Percentiles rank a stretch among this genome's conserved stretches.
These are phyloP conservation scores for Zygogramma bicolorata DNA, from an alignment of 2,888 invertebrate species.

Conservation along the genomic window DNA sequence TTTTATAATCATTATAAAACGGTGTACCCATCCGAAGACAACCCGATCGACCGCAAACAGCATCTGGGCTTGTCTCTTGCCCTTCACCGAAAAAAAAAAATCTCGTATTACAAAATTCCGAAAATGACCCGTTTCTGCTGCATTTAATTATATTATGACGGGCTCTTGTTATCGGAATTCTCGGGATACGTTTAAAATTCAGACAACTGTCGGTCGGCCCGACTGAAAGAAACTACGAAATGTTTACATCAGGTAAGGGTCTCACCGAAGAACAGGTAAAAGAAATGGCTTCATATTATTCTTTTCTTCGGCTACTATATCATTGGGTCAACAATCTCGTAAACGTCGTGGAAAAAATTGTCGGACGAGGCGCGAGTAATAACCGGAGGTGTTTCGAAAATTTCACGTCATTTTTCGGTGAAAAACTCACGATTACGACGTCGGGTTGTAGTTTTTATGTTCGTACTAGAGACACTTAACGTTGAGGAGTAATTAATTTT, in stretches of 20 bases:
- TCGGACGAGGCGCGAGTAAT: conserved; percentile 22
- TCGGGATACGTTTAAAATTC: conserved; percentile 40
- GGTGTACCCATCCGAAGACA: background rate
- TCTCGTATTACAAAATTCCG: conserved; percentile 42
- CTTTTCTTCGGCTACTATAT: conserved; percentile 36
- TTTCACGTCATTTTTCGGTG: conserved; percentile 29
- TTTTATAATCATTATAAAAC: background rate
- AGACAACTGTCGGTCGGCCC: conserved; percentile 42
- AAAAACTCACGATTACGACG: conserved; percentile 15
- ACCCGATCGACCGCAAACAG: background rate
- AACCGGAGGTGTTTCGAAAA: conserved; percentile 34
- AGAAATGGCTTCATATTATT: conserved; percentile 45
- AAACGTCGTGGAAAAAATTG: conserved; percentile 35
- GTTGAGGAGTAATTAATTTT: background rate
- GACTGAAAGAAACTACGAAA: conserved; percentile 43
- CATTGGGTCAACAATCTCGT: conserved; percentile 37
- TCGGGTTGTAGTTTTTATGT: conserved; percentile 6
- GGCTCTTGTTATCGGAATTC: conserved; percentile 33
- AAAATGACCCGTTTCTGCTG: conserved; percentile 40
- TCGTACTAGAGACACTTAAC: background rate
- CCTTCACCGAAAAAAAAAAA: conserved; percentile 24
- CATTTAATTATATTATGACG: conserved; percentile 43
- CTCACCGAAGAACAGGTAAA: conserved; percentile 46
- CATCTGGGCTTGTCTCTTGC: background rate
- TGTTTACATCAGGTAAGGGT: conserved; percentile 46